These are phyloP conservation scores for Neolamprologus longior DNA, from an alignment of 2,113 vertebrate genomes.

Conservation along the genomic window DNA sequence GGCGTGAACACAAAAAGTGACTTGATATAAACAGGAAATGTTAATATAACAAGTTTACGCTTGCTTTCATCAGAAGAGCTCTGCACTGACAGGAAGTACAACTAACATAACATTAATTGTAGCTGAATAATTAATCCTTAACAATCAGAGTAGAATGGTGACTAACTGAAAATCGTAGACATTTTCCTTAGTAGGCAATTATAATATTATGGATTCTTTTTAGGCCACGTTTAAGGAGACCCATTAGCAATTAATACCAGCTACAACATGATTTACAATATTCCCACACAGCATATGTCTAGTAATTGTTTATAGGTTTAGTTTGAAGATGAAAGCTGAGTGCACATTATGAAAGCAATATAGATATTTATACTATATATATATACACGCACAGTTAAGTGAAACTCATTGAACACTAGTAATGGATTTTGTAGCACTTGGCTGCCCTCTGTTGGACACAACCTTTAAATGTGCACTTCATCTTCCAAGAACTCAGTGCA, in stretches of 20 bases:
- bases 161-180: conserved; percentile 27
- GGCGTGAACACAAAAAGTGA: neutral
- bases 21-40: conserved; percentile 28
- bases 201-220: conserved; percentile 6
- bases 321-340: neutral
- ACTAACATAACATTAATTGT: conserved; percentile 68
- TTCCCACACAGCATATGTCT: neutral
- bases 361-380: neutral
- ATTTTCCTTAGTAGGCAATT: conserved; percentile 26
- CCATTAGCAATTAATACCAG: conserved; percentile 1
- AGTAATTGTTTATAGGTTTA: neutral
- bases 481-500: neutral
- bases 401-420: neutral
- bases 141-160: conserved; percentile 2
- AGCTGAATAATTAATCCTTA: conserved; percentile 65
- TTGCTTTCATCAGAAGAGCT: conserved; percentile 50
- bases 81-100: conserved; percentile 57
- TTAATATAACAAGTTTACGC: conserved; percentile 43
- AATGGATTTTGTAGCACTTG: conserved; percentile 11
- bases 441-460: conserved; percentile 61
- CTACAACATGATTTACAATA: neutral
- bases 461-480: neutral
- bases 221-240: neutral
- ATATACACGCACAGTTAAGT: neutral
- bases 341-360: neutral